Evolutionary conservation across 2,888 invertebrate species (phyloP).

Genomic region (Thereva unica): DNA sequence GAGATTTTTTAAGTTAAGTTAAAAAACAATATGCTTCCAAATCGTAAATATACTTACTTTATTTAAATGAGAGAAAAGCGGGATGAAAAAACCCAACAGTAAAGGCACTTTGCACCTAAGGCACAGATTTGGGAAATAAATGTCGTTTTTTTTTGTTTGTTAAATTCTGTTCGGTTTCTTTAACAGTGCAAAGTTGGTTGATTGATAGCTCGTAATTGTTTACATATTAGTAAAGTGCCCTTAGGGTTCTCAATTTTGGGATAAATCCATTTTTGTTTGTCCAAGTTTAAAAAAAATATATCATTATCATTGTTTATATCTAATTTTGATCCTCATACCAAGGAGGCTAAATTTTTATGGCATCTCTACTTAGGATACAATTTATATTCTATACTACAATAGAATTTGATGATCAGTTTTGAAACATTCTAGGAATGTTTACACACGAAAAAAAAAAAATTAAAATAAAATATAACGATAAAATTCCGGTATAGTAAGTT

Average conservation of each 20-base stretch:
- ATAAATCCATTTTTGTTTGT: not conserved
- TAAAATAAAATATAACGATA: slow-evolving; percentile 3
- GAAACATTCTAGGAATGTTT: slow-evolving; percentile 25
- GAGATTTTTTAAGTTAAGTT: too few relatives aligned
- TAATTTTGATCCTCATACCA: slow-evolving; percentile 19
- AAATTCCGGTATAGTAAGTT: slow-evolving; percentile 3
- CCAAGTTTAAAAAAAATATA: not conserved
- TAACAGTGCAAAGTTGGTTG: not conserved
- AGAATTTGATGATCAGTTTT: not conserved
- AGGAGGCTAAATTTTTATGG: slow-evolving; percentile 19
- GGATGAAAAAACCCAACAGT: slow-evolving; percentile 18
- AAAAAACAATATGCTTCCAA: too few relatives aligned
- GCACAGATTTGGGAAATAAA: slow-evolving; percentile 16
- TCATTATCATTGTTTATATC: not conserved
- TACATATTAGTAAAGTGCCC: too few relatives aligned
- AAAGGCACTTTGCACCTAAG: slow-evolving; percentile 33
- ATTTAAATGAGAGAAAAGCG: not conserved
- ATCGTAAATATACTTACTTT: too few relatives aligned
- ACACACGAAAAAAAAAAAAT: not conserved
- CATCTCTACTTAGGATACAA: slow-evolving; percentile 15
- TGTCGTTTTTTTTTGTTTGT: not conserved
- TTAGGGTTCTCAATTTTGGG: too few relatives aligned
- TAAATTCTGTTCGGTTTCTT: not conserved
- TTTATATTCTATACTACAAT: slow-evolving; percentile 20
- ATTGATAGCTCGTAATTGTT: too few relatives aligned